Base-by-base conservation (phyloP, 1,140 invertebrate species). In the Goniozus legneri region DNA sequence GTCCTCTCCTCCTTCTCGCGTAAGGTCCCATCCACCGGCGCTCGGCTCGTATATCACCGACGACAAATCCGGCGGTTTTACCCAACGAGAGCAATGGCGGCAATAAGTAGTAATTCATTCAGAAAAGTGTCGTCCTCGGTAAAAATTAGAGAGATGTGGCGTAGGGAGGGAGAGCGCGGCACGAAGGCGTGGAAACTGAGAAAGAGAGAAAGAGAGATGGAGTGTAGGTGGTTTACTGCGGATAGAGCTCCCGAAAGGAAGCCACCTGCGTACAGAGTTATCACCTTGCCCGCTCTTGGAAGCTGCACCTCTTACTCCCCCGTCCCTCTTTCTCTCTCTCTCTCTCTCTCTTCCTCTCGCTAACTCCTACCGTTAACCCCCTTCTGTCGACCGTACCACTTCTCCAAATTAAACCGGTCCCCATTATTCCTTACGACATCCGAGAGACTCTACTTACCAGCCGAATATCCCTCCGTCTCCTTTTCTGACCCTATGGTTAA, bases 261-360 rank as follows among this genome's bases (percentile, higher is more conserved):
- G 41, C 48, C 59, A 62, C 56, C 59, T 62, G 59, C 38, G 59
- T 51, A 57, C 59, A 62, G 37, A 62, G 59, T 62, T 62, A 62
- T 61, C 56, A 61, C 56, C 51, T 50, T 49, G 33, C 42, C 43
- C 45, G 39, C 35, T 15, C n/a, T n/a, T n/a, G n/a, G n/a, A n/a
- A n/a, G n/a, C n/a, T n/a, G 39, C 36, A 45, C 43, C 46, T 38
- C 33, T 50, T 32, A 37, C 43, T 31, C 27, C 44, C 21, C 38
- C 2, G 12, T 34, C 4, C 10, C 4, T 13, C 4, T 12, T 3
- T 14, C 20, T 27, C 15, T 27, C 15, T 36, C 4, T 16, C n/a
- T 8, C 8, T 12, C 13, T 16, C 19, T 15, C 35, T 14, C n/a
- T 1, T 24, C 31, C 24, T 18, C 20, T 46, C 20, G 32, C 8